Percentiles rank a stretch among this genome's conserved stretches.
These are phyloP conservation scores for Phoebastria nigripes DNA, from an alignment of 2,797 vertebrate species.

Conservation along the genomic window DNA sequence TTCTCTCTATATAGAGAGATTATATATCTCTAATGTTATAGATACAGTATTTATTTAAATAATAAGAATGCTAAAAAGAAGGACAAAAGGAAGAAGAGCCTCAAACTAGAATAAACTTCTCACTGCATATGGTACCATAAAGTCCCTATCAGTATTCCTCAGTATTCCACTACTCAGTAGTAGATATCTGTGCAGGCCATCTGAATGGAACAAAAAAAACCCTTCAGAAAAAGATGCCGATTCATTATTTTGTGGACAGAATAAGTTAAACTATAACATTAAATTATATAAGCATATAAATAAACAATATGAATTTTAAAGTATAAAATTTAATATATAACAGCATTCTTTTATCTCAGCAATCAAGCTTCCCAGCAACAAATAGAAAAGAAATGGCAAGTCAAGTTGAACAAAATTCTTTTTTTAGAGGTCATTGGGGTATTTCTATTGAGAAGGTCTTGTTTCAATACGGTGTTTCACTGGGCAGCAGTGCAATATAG, in stretches of 20 bases:
- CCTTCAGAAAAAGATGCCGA: constrained; percentile 68
- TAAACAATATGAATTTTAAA: not conserved
- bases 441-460: not conserved
- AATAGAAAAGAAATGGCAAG: not conserved
- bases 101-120: not conserved
- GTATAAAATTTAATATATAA: not conserved
- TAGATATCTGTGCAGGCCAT: constrained; percentile 80
- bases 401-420: not conserved
- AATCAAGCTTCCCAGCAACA: not conserved
- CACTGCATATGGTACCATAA: constrained; percentile 72
- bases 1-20: not conserved
- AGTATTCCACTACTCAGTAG: not conserved
- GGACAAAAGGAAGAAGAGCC: not conserved
- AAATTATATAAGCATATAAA: not conserved
- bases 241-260: not conserved
- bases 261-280: not conserved
- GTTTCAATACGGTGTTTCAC: not conserved
- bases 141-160: constrained; percentile 85
- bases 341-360: not conserved
- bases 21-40: not conserved
- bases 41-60: not conserved
- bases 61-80: not conserved
- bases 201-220: constrained; percentile 76
- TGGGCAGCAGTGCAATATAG: not conserved
- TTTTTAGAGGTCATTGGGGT: not conserved